Base-by-base conservation (phyloP, 2,113 vertebrate species). In the Buteo buteo region DNA sequence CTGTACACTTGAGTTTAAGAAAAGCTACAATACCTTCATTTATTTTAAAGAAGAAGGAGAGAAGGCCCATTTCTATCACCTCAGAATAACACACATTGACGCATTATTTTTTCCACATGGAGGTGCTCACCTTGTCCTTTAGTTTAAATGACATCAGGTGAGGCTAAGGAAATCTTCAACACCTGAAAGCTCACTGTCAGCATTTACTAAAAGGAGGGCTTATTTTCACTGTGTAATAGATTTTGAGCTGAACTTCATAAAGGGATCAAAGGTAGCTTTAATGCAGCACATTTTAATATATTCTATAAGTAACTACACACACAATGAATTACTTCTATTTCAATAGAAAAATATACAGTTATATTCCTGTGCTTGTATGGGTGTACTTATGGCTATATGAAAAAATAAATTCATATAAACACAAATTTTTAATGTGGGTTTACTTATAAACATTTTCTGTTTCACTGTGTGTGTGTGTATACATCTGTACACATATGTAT, bases 21-120 rank as follows among this genome's bases (percentile, higher is more conserved):
- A 91, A 74, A 94, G 15, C 26, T 78, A 78, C 59, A 92, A 65
- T 80, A 24, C 71, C 58, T 94, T 92, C 14, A 82, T 92, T 95
- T 97, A 79, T 93, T 97, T 79, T 69, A 86, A 95, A 90, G 31
- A 80, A 90, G 36, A 94, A 94, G 92, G 50, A 40, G 17, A 94
- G 34, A 95, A 82, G 55, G 31, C 7, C 19, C 17, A 42, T 72
- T 94, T 93, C 80, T 66, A 62, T 59, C 59, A 70, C 73, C 55
- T 61, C 22, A 72, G 73, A 91, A 83, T 66, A 86, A 62, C 69
- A 82, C 62, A 44, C 13, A 32, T 8, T 52, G 38, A 47, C 32
- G n/a, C 61, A 31, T 86, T 64, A 13, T 87, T 95, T 91, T 73
- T 92, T 62, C 71, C 71, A 76, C 17, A 5, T 42, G 49, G 34